These are phyloP conservation scores for Anguilla anguilla DNA, from an alignment of 2,797 vertebrate genomes.

Conservation along the genomic window DNA sequence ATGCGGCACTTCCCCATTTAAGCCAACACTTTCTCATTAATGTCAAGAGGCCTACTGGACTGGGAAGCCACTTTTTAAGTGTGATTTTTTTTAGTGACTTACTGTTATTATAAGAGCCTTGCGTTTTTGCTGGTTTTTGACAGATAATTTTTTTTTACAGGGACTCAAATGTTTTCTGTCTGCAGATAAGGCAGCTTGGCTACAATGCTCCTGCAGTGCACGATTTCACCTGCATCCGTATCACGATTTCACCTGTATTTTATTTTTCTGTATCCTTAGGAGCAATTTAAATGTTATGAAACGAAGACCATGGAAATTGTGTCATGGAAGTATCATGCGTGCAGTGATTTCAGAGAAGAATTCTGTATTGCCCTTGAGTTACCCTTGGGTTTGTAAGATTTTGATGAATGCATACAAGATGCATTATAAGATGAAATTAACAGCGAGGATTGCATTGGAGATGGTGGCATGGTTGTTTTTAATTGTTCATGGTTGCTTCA, in stretches of 20 bases:
- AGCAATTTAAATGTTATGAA: too few relatives aligned
- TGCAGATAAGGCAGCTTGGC: background rate
- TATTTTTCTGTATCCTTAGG: too few relatives aligned
- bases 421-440: background rate
- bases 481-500: background rate
- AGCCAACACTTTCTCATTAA: background rate
- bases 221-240: too few relatives aligned
- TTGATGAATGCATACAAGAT: too few relatives aligned
- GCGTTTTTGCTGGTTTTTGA: background rate
- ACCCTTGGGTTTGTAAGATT: too few relatives aligned
- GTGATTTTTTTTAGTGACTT: background rate
- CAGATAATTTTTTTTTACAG: background rate
- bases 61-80: background rate
- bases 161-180: background rate
- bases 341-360: too few relatives aligned
- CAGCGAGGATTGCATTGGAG: background rate
- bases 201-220: background rate
- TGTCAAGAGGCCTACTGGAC: background rate
- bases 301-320: too few relatives aligned
- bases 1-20: background rate
- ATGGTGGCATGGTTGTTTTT: background rate
- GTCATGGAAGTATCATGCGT: too few relatives aligned
- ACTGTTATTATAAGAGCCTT: background rate
- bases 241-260: too few relatives aligned
- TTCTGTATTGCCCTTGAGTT: too few relatives aligned